Evolutionary conservation across 2,797 vertebrate genomes (phyloP).

Genomic region (Sebastes vulpes): DNA sequence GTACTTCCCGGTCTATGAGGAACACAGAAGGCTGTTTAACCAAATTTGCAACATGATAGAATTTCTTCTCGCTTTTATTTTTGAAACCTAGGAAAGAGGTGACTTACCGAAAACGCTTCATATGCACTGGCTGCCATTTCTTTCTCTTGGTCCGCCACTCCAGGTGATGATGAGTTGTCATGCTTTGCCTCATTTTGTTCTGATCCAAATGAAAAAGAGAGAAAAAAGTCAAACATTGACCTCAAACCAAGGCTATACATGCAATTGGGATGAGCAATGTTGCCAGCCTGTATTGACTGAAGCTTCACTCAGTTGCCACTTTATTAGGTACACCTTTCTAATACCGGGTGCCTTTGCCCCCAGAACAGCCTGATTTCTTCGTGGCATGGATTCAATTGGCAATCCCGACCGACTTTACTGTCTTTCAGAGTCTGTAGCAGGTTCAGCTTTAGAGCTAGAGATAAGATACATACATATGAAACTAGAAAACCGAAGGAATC

Average conservation of each 20-base stretch:
- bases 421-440: no score
- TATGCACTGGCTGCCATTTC: slow-evolving; percentile 90
- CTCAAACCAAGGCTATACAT: background rate
- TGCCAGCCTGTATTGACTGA: background rate
- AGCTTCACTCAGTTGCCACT: background rate
- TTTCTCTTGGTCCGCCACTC: slow-evolving; percentile 93
- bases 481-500: no score
- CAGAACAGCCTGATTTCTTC: background rate
- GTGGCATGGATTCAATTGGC: background rate
- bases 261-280: background rate
- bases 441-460: no score
- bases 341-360: background rate
- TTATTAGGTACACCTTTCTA: background rate
- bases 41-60: background rate
- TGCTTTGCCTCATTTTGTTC: slow-evolving; percentile 92
- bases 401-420: no score
- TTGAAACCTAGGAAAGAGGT: background rate
- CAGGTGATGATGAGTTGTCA: slow-evolving; percentile 88
- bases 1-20: slow-evolving; percentile 90
- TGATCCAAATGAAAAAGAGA: slow-evolving; percentile 63
- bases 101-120: slow-evolving; percentile 91
- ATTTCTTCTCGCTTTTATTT: background rate
- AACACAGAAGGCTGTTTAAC: background rate
- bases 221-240: background rate
- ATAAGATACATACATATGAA: no score